phyloP scores from a whole-genome alignment of 2,113 vertebrate genomes.

The Corapipo altera region DNA sequence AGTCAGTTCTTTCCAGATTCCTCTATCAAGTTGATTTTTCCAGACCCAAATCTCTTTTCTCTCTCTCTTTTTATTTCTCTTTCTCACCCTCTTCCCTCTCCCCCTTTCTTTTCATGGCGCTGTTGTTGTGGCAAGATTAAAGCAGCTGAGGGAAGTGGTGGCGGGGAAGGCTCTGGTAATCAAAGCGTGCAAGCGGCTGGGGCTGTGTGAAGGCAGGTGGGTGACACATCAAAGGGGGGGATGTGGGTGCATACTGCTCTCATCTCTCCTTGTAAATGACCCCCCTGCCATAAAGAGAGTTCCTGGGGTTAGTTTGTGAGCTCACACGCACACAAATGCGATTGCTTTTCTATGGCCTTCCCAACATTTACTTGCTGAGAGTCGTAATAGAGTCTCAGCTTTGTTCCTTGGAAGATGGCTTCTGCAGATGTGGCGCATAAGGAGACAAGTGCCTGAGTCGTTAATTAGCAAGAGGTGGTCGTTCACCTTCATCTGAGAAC shows the following conservation, averaged over 20 bases:
- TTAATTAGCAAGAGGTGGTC: neutral
- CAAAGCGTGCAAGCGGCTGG: neutral
- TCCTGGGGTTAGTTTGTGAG: neutral
- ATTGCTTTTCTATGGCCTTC: neutral
- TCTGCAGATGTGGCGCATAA: neutral
- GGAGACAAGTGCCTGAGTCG: neutral
- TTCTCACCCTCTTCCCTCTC: neutral
- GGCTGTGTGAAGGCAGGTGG: neutral
- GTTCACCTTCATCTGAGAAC: neutral
- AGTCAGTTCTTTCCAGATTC: neutral
- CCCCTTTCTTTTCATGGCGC: neutral
- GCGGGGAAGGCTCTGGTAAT: neutral
- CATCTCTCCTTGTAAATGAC: neutral
- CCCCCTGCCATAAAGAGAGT: neutral
- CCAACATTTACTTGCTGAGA: neutral
- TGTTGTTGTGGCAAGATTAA: constrained; percentile 28
- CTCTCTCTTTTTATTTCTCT: neutral
- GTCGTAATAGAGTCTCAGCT: neutral
- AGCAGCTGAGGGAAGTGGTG: neutral
- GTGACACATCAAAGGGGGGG: constrained; percentile 1
- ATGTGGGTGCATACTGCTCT: neutral
- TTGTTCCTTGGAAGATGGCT: neutral
- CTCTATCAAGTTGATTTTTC: constrained; percentile 9
- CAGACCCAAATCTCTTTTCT: neutral
- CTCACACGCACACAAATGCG: fast-evolving